Evolutionary conservation across 2,888 invertebrate genomes (phyloP).

Genomic region (Lochmaea capreae): DNA sequence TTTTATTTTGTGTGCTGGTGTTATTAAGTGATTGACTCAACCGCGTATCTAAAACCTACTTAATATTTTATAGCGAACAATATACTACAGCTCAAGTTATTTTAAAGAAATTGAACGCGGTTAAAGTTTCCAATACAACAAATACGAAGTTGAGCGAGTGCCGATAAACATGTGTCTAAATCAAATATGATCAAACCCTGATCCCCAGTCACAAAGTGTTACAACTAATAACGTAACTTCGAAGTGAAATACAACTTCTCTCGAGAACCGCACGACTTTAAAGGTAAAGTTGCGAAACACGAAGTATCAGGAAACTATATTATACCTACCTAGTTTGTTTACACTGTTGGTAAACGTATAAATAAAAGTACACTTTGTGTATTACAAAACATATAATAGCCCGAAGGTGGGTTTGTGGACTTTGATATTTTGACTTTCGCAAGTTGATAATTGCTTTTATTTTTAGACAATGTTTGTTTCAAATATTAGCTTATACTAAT

Average conservation of each 20-base stretch:
- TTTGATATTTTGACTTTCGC: not conserved
- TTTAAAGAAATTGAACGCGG: not conserved
- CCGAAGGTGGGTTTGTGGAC: not conserved
- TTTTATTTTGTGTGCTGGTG: no score
- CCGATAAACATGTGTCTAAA: constrained; percentile 37
- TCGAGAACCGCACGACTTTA: constrained; percentile 32
- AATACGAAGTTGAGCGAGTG: constrained; percentile 3
- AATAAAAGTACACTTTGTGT: constrained; percentile 5
- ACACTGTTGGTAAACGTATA: constrained; percentile 20
- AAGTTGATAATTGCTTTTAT: not conserved
- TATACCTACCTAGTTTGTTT: constrained; percentile 27
- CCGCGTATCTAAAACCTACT: no score
- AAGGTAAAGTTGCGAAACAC: constrained; percentile 26
- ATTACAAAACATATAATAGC: not conserved
- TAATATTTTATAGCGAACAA: not conserved
- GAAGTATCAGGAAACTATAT: constrained; percentile 30
- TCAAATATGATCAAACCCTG: constrained; percentile 37
- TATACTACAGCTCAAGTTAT: not conserved
- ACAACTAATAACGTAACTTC: constrained; percentile 38
- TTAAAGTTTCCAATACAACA: constrained; percentile 1
- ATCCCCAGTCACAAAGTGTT: constrained; percentile 35
- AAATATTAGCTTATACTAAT: no score
- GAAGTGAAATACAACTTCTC: constrained; percentile 35
- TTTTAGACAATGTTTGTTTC: not conserved
- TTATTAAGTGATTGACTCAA: no score